Percentiles rank a stretch among this genome's conserved stretches.
Evolutionary conservation across 2,113 vertebrate genomes (phyloP).

Genomic region (Oplegnathus fasciatus): DNA sequence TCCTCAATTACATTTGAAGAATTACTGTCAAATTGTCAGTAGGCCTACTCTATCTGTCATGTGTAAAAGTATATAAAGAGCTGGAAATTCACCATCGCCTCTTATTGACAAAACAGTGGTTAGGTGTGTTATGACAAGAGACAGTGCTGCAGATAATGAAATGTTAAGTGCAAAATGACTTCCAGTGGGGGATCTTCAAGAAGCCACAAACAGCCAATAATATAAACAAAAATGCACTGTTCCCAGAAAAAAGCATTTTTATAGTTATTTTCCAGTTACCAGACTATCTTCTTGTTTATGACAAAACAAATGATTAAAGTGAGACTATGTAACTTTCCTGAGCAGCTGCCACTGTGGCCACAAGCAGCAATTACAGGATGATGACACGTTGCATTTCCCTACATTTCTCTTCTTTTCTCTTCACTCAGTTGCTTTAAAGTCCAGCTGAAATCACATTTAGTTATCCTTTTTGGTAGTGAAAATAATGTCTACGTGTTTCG

Average conservation of each 20-base stretch:
- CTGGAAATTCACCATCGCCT: conserved; percentile 16
- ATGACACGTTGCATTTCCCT: background rate
- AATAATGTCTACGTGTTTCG: background rate
- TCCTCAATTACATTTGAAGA: background rate
- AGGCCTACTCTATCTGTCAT: background rate
- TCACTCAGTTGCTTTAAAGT: background rate
- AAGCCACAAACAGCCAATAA: background rate
- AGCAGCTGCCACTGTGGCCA: background rate
- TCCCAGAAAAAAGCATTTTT: conserved; percentile 2
- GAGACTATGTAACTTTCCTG: background rate
- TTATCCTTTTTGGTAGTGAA: background rate
- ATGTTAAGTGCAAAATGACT: background rate
- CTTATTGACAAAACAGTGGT: conserved; percentile 17
- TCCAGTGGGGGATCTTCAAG: background rate
- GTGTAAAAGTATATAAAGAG: conserved; percentile 16
- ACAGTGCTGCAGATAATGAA: conserved; percentile 1
- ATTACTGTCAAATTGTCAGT: conserved; percentile 15
- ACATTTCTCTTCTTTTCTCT: background rate
- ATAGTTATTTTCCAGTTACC: background rate
- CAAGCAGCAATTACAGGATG: background rate
- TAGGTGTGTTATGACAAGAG: conserved; percentile 1
- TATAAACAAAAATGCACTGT: background rate
- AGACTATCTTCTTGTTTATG: background rate
- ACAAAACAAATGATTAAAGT: conserved; percentile 17
- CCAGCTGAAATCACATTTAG: background rate